Evolutionary conservation across 2,797 vertebrate genomes (phyloP), one percentile per base, ranked within the genome.

Genomic region (Streptopelia turtur): DNA sequence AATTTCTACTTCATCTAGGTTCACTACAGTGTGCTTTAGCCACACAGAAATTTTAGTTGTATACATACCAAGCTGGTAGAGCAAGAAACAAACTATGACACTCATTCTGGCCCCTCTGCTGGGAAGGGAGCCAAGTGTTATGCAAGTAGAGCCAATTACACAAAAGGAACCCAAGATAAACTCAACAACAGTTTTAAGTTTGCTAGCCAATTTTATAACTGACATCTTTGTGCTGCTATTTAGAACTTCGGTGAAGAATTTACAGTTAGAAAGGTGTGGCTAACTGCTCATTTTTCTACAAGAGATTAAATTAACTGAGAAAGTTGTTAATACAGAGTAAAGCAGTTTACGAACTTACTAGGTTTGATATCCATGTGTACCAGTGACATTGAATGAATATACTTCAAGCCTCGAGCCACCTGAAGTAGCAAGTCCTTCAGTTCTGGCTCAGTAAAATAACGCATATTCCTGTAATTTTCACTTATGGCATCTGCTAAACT

Each of bases 311-410:
- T 66, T 69, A 95, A 74, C 39, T 18, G 39, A 83, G 50, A 15
- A 83, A 90, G 18, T 30, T 59, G 30, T 87, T 82, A 93, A 83
- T 6, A 88, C 13, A 94, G 52, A 83, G 16, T 64, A 72, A 63
- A 88, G n/a, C 9, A 65, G 69, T 89, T 37, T 84, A 55, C 49
- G 80, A 92, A 98, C 99, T 98, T 97, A 99, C 99, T 99, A 65
- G 99, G 99, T 93, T 99, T 99, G 97, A 99, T 99, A 97, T 99
- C 99, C 99, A 99, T 99, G 97, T 99, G 99, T 92, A 99, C 99
- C 96, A 99, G 98, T 43, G 98, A 99, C 88, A 99, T 99, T 6
- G 99, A 99, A 98, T 99, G 99, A 97, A 99, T 99, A 95, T 99
- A 99, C 94, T 98, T 99, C 72, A 99, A 98, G 49, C 99, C 99